These are phyloP conservation scores for Paraescarpia echinospica DNA, from an alignment of 1,140 invertebrate genomes.

Conservation along the genomic window DNA sequence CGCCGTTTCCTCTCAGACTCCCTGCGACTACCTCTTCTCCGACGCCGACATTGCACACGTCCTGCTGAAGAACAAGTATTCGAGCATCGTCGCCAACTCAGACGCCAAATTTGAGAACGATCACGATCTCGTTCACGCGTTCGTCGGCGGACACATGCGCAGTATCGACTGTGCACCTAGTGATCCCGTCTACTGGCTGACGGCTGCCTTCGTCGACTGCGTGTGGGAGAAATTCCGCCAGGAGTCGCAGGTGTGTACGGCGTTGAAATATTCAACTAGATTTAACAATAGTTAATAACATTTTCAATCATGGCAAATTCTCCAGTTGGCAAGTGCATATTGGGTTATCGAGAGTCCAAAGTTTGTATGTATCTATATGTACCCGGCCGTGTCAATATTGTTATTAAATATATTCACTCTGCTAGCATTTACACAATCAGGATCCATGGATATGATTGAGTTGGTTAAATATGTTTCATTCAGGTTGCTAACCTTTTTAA, in stretches of 20 bases:
- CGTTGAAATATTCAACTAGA: no score
- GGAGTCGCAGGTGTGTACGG: not conserved
- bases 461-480: no score
- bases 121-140: slow-evolving; percentile 15
- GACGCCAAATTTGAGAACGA: slow-evolving; percentile 12
- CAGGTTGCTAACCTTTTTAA: no score
- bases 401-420: no score
- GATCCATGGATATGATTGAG: no score
- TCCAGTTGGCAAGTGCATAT: no score
- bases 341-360: no score
- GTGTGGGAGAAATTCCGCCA: slow-evolving; percentile 5
- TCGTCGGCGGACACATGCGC: slow-evolving; percentile 12
- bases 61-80: not conserved
- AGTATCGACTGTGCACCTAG: not conserved
- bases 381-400: no score
- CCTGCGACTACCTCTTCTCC: not conserved
- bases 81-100: slow-evolving; percentile 16
- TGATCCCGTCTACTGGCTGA: slow-evolving; percentile 7
- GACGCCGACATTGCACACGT: not conserved
- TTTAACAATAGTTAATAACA: no score
- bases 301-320: no score
- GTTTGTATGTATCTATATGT: no score
- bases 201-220: slow-evolving; percentile 11
- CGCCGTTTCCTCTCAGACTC: not conserved
- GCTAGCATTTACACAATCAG: no score